Base-by-base conservation (phyloP, 2,888 invertebrate genomes). In the Tinea semifulvella region DNA sequence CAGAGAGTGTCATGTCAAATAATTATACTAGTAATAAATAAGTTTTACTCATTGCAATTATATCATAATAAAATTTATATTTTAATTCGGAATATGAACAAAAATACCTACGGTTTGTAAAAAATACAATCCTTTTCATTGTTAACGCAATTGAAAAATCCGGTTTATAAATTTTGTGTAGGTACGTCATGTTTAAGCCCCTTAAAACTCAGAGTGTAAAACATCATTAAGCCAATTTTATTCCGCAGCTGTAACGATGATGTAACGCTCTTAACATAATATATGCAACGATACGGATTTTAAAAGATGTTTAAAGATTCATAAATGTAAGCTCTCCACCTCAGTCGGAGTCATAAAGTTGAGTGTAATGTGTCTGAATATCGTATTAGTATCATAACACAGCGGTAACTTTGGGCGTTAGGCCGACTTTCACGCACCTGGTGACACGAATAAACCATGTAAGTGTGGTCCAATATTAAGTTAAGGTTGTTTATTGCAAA, bases 261-360 rank as follows among this genome's bases (percentile, higher is more conserved):
- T 28, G 35, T 31, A 13, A 19, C 20, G 20, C 18, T 43, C 14
- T 31, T 43, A 48, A 53, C 58, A 59, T 56, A 57, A 56, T 58
- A 62, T 55, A 54, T 56, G 57, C 57, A 61, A 58, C 52, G 60
- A 64, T 65, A 64, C 63, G 61, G 67, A 69, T 69, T 74, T 75
- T 70, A 66, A 68, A 68, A 70, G 67, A 66, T 64, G 62, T 63
- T 76, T 68, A 75, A 77, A 73, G 65, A 76, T 77, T 75, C 70
- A 76, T 77, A 73, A 70, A 70, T 58, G 56, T 67, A 67, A 70
- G 68, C 68, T 65, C 63, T 59, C 60, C 60, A 62, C 68, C 66
- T 71, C 68, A 65, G 65, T 69, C 56, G 53, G 57, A 59, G 67
- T 72, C 75, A 63, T 79, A 77, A 79, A 79, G 58, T 67, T 67